phyloP scores from a whole-genome alignment of 2,113 vertebrate species.

The Syrrhaptes paradoxus region DNA sequence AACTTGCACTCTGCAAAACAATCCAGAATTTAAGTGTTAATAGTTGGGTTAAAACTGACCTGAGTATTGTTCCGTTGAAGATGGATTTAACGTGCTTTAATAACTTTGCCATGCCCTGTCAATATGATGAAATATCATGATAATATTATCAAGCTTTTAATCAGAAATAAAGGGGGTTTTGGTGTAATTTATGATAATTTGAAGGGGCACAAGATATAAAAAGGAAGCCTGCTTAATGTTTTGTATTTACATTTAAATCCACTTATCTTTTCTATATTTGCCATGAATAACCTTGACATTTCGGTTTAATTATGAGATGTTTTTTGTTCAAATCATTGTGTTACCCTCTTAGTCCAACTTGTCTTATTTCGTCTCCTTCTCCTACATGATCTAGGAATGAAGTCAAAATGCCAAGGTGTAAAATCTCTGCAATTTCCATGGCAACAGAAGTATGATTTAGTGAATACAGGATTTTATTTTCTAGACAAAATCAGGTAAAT shows the following conservation, averaged over 20 bases:
- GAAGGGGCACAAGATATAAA: not conserved
- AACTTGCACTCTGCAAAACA: not conserved
- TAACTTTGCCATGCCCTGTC: not conserved
- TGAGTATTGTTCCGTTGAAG: not conserved
- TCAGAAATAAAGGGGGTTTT: not conserved
- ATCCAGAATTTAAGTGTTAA: not conserved
- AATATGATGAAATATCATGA: not conserved
- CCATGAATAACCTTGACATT: conserved; percentile 63
- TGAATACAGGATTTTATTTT: not conserved
- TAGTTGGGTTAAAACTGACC: not conserved
- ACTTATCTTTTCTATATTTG: conserved; percentile 36
- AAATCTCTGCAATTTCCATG: conserved; percentile 39
- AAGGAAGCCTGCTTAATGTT: conserved; percentile 18
- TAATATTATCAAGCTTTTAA: not conserved
- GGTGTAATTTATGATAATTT: conserved; percentile 11
- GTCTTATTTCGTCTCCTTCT: not conserved
- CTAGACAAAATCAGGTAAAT: not conserved
- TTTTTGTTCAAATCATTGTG: conserved; percentile 55
- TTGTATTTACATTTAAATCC: conserved; percentile 3
- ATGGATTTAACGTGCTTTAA: not conserved
- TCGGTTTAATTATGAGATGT: conserved; percentile 54
- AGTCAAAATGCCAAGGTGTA: conserved; percentile 53
- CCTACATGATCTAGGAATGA: conserved; percentile 1
- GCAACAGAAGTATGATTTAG: not conserved
- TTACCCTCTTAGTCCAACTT: not conserved